Evolutionary conservation across 2,888 invertebrate genomes (phyloP).

Genomic region (Dimorphilus gyrociliatus): DNA sequence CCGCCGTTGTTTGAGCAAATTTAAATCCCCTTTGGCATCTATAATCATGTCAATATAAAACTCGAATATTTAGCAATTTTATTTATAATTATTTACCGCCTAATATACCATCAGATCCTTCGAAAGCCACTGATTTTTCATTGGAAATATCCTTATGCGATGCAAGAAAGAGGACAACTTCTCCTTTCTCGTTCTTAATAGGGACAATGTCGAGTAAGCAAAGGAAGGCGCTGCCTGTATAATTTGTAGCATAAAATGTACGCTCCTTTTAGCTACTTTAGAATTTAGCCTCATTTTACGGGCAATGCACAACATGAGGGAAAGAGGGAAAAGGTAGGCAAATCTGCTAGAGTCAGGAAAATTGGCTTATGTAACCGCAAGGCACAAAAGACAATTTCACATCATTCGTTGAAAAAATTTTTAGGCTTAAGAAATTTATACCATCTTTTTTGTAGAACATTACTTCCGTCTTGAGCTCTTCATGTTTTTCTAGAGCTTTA

Average conservation of each 20-base stretch:
- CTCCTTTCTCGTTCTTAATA: constrained; percentile 92
- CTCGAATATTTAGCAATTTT: too few relatives aligned
- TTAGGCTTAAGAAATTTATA: constrained; percentile 40
- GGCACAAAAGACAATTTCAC: too few relatives aligned
- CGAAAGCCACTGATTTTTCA: constrained; percentile 15
- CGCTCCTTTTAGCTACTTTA: too few relatives aligned
- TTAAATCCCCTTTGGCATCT: constrained; percentile 47
- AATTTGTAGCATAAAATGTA: constrained; percentile 21
- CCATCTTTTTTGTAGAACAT: constrained; percentile 88
- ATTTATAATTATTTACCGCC: too few relatives aligned
- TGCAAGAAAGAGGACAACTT: constrained; percentile 84
- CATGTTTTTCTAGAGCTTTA: constrained; percentile 68
- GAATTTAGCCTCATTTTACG: too few relatives aligned
- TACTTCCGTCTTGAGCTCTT: constrained; percentile 80
- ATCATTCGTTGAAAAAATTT: too few relatives aligned
- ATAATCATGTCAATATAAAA: too few relatives aligned
- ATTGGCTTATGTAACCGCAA: too few relatives aligned
- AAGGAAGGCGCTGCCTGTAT: constrained; percentile 79
- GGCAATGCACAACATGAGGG: too few relatives aligned
- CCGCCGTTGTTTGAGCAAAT: constrained; percentile 6
- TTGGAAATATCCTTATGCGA: constrained; percentile 91
- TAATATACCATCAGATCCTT: too few relatives aligned
- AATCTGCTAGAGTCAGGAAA: too few relatives aligned
- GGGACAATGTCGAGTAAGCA: constrained; percentile 91
- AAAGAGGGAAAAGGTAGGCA: too few relatives aligned